Evolutionary conservation across 35 echinoderm and acorn worm genomes (phyloP), one percentile per base, ranked within the genome.

Genomic region (Lytechinus pictus): DNA sequence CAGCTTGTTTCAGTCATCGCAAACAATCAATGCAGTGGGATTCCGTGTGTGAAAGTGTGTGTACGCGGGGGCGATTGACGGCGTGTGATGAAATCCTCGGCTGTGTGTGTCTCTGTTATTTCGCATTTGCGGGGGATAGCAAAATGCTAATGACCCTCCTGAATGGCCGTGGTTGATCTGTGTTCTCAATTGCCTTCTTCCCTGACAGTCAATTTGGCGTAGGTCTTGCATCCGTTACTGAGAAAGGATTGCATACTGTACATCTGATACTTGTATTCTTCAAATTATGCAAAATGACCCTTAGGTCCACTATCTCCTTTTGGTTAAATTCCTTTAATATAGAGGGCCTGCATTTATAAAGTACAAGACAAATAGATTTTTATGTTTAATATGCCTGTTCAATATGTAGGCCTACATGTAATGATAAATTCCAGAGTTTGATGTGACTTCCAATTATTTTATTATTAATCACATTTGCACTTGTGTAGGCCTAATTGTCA

Each of bases 71-170:
- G 28, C 13, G 87, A 89, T 33, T 52, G 87, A 89, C 11, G 27
- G 87, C 10, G 87, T 52, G 87, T 52, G 87, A 24, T 52, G 87
- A 89, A 53, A 89, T 89, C 28, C 87, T 89, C 61, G 27, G 91
- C 55, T 93, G 52, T 54, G 91, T 54, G 91, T 93, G 90, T 54
- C 28, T 87, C 28, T 52, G 91, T 93, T 44, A 57, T 93, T 27
- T 57, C 19, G n/a, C 52, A 11, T 29, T 93, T 57, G 54, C n/a
- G 24, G 91, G 24, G 52, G 54, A 93, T 93, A 93, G 7, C 28
- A 93, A 93, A 93, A 93, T 93, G 91, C 91, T 93, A 93, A 93
- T 93, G 91, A 93, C 91, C 53, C 53, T 29, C 28, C 91, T 93
- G 53, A 53, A 57, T 93, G 91, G 91, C 91, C 27, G 52, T 53